These are phyloP conservation scores for Cremastobaeus sp. DNA, from an alignment of 2,888 invertebrate species.

Conservation along the genomic window DNA sequence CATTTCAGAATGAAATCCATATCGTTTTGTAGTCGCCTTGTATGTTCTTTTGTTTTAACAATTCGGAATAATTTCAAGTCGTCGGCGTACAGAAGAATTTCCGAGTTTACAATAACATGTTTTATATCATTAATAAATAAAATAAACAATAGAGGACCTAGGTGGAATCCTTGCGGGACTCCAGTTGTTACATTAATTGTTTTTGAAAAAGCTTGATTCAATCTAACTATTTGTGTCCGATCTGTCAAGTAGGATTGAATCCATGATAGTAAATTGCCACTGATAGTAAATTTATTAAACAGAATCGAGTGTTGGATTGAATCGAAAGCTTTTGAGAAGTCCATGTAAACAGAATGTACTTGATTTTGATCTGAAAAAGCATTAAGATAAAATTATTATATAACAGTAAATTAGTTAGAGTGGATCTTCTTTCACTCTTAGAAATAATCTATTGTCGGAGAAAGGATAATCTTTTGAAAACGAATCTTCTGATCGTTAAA, in stretches of 20 bases:
- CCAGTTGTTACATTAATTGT: neutral
- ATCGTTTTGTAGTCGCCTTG: neutral
- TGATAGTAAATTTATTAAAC: neutral
- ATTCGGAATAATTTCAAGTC: too few relatives aligned
- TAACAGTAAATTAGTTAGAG: neutral
- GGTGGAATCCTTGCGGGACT: constrained; percentile 15
- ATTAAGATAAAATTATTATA: neutral
- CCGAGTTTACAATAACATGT: neutral
- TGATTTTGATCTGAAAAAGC: neutral
- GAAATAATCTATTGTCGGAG: too few relatives aligned
- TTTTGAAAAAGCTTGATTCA: neutral
- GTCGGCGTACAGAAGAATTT: too few relatives aligned
- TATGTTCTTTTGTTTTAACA: neutral
- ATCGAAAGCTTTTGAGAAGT: neutral
- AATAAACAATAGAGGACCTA: constrained; percentile 20
- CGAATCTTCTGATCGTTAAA: too few relatives aligned
- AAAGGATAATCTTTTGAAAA: too few relatives aligned
- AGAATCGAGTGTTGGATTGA: neutral
- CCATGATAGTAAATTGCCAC: neutral
- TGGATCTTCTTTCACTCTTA: neutral
- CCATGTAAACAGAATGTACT: neutral
- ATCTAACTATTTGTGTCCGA: neutral
- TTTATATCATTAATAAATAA: constrained; percentile 11
- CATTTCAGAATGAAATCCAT: neutral
- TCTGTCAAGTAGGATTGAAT: neutral